A percentile compares a stretch with the other conserved stretches of the same genome.
Conservation (phyloP, 2,888 invertebrate species). For the Crematogaster levior region DNA sequence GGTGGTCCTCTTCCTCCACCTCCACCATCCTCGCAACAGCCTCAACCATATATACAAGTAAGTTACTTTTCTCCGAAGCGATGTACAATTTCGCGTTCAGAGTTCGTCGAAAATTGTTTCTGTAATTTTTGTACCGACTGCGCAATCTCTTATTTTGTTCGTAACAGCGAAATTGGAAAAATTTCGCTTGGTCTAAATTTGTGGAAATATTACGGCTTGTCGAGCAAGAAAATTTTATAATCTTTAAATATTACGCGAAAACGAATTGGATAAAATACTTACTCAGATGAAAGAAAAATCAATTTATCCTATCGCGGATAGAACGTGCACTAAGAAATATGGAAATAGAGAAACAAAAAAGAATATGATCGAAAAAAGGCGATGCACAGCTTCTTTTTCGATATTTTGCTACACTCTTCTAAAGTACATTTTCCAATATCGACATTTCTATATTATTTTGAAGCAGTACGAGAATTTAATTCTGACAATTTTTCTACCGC, state of each 20-base stretch:
- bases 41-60: slow-evolving; percentile 84
- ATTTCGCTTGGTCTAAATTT: neutral
- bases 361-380: neutral
- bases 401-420: neutral
- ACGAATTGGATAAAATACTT: neutral
- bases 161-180: neutral
- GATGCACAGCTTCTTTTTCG: neutral
- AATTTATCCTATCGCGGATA: slow-evolving; percentile 17
- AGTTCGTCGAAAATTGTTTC: neutral
- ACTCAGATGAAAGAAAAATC: neutral
- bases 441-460: neutral
- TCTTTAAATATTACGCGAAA: neutral
- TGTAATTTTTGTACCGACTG: neutral
- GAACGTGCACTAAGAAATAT: neutral
- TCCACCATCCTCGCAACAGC: slow-evolving; percentile 83
- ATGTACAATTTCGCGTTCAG: neutral
- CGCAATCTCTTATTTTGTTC: neutral
- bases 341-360: neutral
- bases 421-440: neutral
- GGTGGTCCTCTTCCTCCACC: slow-evolving; percentile 85
- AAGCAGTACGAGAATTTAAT: neutral
- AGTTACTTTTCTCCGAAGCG: slow-evolving; percentile 30
- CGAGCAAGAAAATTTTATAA: neutral
- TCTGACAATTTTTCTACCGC: neutral
- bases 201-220: neutral